phyloP scores from a whole-genome alignment of 2,888 invertebrate species.

The Morpho achilles region DNA sequence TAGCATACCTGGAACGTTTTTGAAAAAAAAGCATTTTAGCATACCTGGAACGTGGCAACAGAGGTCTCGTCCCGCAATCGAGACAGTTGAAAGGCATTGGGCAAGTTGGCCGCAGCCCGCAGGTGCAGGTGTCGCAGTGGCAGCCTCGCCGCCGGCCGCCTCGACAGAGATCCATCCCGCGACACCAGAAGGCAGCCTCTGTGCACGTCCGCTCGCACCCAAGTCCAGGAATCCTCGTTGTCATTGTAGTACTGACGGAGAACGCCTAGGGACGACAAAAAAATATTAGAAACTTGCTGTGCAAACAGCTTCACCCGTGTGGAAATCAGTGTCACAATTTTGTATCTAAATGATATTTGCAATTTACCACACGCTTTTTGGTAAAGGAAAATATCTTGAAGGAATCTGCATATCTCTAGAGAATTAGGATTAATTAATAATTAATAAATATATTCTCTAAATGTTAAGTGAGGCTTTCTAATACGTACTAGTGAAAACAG shows the following conservation, averaged over 20 bases:
- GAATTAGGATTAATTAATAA: too few relatives aligned
- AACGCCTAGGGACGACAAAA: slow-evolving; percentile 47
- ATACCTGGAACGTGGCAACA: slow-evolving; percentile 74
- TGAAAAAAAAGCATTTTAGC: background rate
- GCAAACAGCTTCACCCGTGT: too few relatives aligned
- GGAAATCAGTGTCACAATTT: too few relatives aligned
- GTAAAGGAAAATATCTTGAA: too few relatives aligned
- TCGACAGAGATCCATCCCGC: slow-evolving; percentile 71
- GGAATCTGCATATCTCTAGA: too few relatives aligned
- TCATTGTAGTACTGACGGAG: slow-evolving; percentile 71
- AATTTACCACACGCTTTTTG: too few relatives aligned
- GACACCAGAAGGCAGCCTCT: slow-evolving; percentile 66
- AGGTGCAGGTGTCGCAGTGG: slow-evolving; percentile 64
- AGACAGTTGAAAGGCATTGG: slow-evolving; percentile 71
- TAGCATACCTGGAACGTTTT: slow-evolving; percentile 62
- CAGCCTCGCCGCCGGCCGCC: slow-evolving; percentile 59
- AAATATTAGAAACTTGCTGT: too few relatives aligned
- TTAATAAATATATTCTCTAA: too few relatives aligned
- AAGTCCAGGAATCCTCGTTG: slow-evolving; percentile 58
- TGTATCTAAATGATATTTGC: too few relatives aligned
- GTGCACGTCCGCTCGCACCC: slow-evolving; percentile 69
- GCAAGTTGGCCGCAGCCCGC: slow-evolving; percentile 54
- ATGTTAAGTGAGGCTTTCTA: too few relatives aligned
- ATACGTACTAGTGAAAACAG: too few relatives aligned
- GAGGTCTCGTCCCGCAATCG: slow-evolving; percentile 65